phyloP scores from a whole-genome alignment of 2,113 vertebrate species.

The Neodontobutis hainanensis region DNA sequence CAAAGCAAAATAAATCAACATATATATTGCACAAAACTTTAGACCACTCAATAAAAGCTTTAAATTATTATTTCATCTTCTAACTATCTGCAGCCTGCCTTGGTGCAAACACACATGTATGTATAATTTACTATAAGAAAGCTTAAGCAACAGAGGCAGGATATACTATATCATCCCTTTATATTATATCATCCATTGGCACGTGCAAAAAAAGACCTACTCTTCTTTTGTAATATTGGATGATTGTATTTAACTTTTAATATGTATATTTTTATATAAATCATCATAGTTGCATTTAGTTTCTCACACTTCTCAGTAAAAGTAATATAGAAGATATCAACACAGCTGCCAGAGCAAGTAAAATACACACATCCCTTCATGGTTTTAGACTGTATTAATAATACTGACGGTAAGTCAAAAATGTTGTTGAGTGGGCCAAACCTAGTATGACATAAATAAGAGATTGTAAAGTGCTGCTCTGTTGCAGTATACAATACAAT shows the following conservation, averaged over 20 bases:
- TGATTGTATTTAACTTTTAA: slow-evolving; percentile 9
- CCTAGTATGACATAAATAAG: slow-evolving; percentile 9
- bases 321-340: slow-evolving; percentile 24
- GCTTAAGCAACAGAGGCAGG: slow-evolving; percentile 34
- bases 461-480: slow-evolving; percentile 5
- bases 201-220: slow-evolving; percentile 33
- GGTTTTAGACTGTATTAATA: neutral
- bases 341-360: slow-evolving; percentile 56
- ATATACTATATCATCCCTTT: slow-evolving; percentile 28
- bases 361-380: slow-evolving; percentile 11
- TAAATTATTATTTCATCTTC: slow-evolving; percentile 33
- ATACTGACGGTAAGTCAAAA: slow-evolving; percentile 51
- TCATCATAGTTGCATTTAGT: slow-evolving; percentile 9
- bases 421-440: slow-evolving; percentile 24
- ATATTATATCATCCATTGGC: slow-evolving; percentile 42
- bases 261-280: neutral
- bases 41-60: slow-evolving; percentile 37
- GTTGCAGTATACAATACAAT: slow-evolving; percentile 1
- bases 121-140: slow-evolving; percentile 36
- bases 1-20: slow-evolving; percentile 45
- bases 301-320: slow-evolving; percentile 27
- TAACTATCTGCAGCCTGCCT: slow-evolving; percentile 29
- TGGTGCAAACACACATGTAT: slow-evolving; percentile 32
- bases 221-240: slow-evolving; percentile 23
- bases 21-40: slow-evolving; percentile 69